phyloP scores from a whole-genome alignment of 2,113 vertebrate species.

The Callospermophilus lateralis region DNA sequence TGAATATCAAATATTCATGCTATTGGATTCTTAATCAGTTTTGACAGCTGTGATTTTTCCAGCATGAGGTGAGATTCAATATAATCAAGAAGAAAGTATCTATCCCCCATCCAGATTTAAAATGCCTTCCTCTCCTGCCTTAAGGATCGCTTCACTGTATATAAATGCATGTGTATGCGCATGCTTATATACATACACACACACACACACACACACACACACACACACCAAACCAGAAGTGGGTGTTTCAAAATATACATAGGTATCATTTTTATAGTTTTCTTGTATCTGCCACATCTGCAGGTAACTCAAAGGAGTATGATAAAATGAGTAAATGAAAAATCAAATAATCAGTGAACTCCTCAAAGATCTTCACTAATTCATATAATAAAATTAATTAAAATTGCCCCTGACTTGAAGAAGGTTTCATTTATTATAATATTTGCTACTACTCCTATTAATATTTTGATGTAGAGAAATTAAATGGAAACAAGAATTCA shows the following conservation, averaged over 20 bases:
- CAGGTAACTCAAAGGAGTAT: not conserved
- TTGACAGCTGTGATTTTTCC: not conserved
- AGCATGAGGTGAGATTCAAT: not conserved
- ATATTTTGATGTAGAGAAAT: not conserved
- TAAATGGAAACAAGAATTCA: not conserved
- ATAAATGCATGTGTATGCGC: not conserved
- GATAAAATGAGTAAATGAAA: not conserved
- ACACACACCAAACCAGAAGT: not conserved
- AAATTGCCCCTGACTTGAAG: not conserved
- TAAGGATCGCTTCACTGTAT: not conserved
- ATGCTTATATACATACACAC: too few species aligned
- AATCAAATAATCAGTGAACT: not conserved
- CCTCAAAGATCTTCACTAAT: not conserved
- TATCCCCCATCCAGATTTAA: not conserved
- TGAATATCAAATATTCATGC: not conserved
- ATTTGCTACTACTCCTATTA: not conserved
- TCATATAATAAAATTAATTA: not conserved
- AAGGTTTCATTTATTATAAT: not conserved
- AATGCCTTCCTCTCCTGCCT: not conserved
- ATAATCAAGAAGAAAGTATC: not conserved
- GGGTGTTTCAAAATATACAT: not conserved
- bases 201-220: too few species aligned
- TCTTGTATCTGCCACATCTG: not conserved
- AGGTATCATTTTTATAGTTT: not conserved
- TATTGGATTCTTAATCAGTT: not conserved